These are phyloP conservation scores for Echiichthys vipera DNA, from an alignment of 2,797 vertebrate species.

Conservation along the genomic window DNA sequence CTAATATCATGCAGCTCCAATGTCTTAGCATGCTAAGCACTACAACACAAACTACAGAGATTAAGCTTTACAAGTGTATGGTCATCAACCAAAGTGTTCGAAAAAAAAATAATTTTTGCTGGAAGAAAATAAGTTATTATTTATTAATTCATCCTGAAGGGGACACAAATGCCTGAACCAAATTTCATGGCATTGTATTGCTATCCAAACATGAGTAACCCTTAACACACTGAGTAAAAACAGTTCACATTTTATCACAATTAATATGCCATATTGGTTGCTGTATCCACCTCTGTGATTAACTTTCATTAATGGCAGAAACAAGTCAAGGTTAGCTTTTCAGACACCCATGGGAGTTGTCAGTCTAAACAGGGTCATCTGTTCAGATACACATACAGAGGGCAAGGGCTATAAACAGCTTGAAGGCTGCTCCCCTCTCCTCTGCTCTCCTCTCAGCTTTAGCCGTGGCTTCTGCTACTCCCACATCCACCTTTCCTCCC, in stretches of 20 bases:
- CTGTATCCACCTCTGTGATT: constrained; percentile 24
- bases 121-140: background rate
- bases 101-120: background rate
- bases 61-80: background rate
- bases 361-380: constrained; percentile 41
- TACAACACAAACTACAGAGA: background rate
- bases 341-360: constrained; percentile 18
- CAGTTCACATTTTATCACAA: background rate
- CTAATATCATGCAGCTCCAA: too few species aligned
- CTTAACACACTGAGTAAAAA: background rate
- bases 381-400: constrained; percentile 3
- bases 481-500: constrained; percentile 9
- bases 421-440: constrained; percentile 17
- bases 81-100: background rate
- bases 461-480: constrained; percentile 1
- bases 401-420: constrained; percentile 36
- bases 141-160: background rate
- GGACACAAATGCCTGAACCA: background rate
- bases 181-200: background rate
- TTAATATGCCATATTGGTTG: background rate
- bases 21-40: background rate
- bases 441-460: constrained; percentile 20
- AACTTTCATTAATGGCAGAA: constrained; percentile 32
- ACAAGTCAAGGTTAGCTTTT: constrained; percentile 46
- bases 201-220: background rate